Evolutionary conservation across 2,888 invertebrate species (phyloP).

Genomic region (Spilosoma lubricipeda): DNA sequence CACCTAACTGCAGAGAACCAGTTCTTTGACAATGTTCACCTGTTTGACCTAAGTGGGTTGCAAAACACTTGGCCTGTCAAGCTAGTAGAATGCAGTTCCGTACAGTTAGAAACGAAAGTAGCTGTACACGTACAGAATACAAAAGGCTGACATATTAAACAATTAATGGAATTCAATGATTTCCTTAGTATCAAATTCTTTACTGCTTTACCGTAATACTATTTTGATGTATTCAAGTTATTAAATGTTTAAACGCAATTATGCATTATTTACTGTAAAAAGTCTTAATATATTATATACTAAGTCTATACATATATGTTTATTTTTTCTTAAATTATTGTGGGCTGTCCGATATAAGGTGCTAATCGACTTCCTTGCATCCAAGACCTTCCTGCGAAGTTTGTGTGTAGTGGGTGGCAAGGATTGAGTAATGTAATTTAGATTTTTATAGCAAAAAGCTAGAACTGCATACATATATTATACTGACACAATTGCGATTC

Average conservation of each 20-base stretch:
- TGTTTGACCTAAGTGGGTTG: constrained; percentile 52
- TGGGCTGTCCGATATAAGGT: neutral
- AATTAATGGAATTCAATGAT: neutral
- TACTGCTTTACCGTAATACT: no score
- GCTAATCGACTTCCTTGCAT: neutral
- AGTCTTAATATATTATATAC: no score
- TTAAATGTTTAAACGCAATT: neutral
- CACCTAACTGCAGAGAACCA: constrained; percentile 47
- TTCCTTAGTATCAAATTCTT: neutral
- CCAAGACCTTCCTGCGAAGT: neutral
- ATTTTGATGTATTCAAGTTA: neutral
- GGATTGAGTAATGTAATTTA: neutral
- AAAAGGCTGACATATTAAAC: neutral
- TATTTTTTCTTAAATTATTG: no score
- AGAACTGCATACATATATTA: neutral
- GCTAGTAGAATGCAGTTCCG: constrained; percentile 39
- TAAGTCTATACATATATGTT: no score
- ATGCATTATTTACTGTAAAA: no score
- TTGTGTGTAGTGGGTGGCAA: neutral
- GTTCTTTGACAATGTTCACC: constrained; percentile 53
- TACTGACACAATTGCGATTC: neutral
- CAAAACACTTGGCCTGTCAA: constrained; percentile 42
- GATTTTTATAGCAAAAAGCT: neutral
- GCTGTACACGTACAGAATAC: neutral
- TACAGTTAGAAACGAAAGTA: constrained; percentile 4